Conservation (phyloP, 2,113 vertebrate genomes). For the Octodon degus region DNA sequence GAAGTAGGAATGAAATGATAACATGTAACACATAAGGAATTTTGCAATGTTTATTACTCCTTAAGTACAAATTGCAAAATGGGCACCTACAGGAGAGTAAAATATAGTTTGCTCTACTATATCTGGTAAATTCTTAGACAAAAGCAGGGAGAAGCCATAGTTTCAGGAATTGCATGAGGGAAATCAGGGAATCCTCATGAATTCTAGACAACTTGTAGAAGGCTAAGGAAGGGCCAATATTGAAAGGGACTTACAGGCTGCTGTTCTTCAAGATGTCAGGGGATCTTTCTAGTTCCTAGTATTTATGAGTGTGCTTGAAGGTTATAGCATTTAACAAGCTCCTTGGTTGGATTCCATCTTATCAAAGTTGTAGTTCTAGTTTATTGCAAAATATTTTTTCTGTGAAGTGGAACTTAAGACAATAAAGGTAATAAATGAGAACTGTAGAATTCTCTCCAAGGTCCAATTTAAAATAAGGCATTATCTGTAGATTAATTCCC, state of each 20-base stretch:
- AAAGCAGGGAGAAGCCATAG: not conserved
- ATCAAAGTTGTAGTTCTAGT: slow-evolving; percentile 56
- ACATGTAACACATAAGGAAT: not conserved
- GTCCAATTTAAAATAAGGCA: slow-evolving; percentile 62
- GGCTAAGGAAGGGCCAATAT: not conserved
- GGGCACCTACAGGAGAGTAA: not conserved
- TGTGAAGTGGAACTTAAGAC: slow-evolving; percentile 53
- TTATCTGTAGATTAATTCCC: slow-evolving; percentile 65
- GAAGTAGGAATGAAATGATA: slow-evolving; percentile 10
- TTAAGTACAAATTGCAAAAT: slow-evolving; percentile 4
- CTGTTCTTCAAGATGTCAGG: not conserved
- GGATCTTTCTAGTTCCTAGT: not conserved
- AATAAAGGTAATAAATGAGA: slow-evolving; percentile 65
- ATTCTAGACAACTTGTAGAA: not conserved
- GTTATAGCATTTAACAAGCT: slow-evolving; percentile 18
- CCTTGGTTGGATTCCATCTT: slow-evolving; percentile 21
- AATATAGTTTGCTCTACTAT: not conserved
- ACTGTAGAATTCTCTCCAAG: slow-evolving; percentile 45
- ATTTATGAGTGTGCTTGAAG: slow-evolving; percentile 39
- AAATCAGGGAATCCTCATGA: not conserved
- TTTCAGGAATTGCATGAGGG: not conserved
- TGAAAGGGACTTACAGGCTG: not conserved
- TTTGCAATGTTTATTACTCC: not conserved
- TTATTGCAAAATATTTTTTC: slow-evolving; percentile 68
- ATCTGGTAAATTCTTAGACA: not conserved